Evolutionary conservation across 92 coral and sea anemone species (phyloP).

Genomic region (Muricea muricata): DNA sequence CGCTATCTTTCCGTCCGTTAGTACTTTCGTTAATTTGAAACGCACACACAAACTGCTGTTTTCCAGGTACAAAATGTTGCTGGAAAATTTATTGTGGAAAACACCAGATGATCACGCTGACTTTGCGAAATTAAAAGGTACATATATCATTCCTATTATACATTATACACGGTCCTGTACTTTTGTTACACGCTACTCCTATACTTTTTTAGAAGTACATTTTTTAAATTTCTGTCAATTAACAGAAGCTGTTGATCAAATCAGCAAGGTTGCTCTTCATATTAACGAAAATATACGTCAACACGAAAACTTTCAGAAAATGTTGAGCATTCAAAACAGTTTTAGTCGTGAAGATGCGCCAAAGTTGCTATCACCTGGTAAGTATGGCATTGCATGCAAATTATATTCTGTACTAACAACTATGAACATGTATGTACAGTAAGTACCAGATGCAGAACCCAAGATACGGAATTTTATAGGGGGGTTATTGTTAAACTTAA

Average conservation of each 20-base stretch:
- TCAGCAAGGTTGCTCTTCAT: constrained; percentile 93
- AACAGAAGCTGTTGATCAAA: constrained; percentile 95
- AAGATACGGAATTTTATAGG: too few relatives aligned
- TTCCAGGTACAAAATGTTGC: constrained; percentile 86
- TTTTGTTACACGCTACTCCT: neutral
- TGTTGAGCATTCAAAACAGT: constrained; percentile 87
- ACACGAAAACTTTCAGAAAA: constrained; percentile 94
- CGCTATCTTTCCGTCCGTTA: neutral
- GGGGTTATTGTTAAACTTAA: too few relatives aligned
- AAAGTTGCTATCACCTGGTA: constrained; percentile 96
- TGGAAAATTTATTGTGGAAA: constrained; percentile 91
- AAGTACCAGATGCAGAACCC: too few relatives aligned
- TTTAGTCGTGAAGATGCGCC: constrained; percentile 98
- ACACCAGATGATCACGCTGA: constrained; percentile 90
- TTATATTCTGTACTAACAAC: too few relatives aligned
- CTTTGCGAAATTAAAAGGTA: constrained; percentile 91
- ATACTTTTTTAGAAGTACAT: too few relatives aligned
- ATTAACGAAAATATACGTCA: constrained; percentile 96
- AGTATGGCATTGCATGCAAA: too few relatives aligned
- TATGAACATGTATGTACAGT: too few relatives aligned
- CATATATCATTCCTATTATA: neutral
- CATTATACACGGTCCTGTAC: neutral
- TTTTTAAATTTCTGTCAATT: too few relatives aligned
- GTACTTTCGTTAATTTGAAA: too few relatives aligned
- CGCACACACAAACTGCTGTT: too few relatives aligned